A percentile compares a stretch with the other conserved stretches of the same genome.
phyloP scores from a whole-genome alignment of 2,888 invertebrate genomes.

The Eledona agricola region DNA sequence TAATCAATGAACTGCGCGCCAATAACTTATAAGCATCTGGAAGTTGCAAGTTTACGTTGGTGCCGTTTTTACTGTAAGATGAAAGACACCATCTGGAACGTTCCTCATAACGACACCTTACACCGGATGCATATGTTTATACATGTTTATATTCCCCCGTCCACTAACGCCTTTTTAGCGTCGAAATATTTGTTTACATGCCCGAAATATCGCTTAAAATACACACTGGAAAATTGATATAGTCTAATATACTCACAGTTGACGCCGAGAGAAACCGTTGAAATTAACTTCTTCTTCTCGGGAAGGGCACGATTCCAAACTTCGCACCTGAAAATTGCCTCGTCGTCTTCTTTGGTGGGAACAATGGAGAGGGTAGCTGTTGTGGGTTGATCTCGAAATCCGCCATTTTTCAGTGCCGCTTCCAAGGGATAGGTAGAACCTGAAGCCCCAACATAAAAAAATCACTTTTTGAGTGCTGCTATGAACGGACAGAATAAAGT shows the following conservation, averaged over 20 bases:
- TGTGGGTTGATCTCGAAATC: slow-evolving; percentile 78
- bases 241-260: slow-evolving; percentile 78
- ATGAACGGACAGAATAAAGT: not conserved
- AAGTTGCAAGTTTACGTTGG: slow-evolving; percentile 12
- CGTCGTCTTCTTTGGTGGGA: slow-evolving; percentile 86
- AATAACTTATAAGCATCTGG: no score
- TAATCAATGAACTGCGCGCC: slow-evolving; percentile 1
- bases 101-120: slow-evolving; percentile 16
- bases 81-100: slow-evolving; percentile 34
- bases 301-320: slow-evolving; percentile 91
- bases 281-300: slow-evolving; percentile 80
- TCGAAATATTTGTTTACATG: slow-evolving; percentile 34
- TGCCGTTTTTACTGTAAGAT: slow-evolving; percentile 30
- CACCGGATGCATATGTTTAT: slow-evolving; percentile 39
- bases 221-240: slow-evolving; percentile 14
- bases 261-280: slow-evolving; percentile 82
- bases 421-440: slow-evolving; percentile 78
- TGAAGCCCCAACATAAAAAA: slow-evolving; percentile 39
- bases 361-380: slow-evolving; percentile 78
- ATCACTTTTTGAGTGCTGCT: not conserved
- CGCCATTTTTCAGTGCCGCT: slow-evolving; percentile 74
- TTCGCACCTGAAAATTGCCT: slow-evolving; percentile 83
- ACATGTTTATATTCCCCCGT: slow-evolving; percentile 30
- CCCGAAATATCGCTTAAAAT: slow-evolving; percentile 7
- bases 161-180: slow-evolving; percentile 32